Evolutionary conservation across 1,140 invertebrate genomes (phyloP).

Genomic region (Andrena cerasifolii): DNA sequence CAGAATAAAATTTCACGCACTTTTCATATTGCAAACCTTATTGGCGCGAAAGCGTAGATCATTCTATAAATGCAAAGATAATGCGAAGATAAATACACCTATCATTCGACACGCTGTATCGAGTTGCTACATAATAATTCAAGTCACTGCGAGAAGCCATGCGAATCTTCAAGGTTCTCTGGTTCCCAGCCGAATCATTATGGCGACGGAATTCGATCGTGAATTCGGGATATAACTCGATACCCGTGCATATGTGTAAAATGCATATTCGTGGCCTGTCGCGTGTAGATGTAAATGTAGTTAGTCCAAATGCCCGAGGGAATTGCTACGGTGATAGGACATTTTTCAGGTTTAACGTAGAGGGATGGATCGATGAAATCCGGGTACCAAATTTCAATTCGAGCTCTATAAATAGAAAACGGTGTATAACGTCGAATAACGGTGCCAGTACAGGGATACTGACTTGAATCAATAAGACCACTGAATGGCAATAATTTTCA

Average conservation of each 20-base stretch:
- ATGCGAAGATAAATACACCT: too few relatives aligned
- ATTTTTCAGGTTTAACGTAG: constrained; percentile 1
- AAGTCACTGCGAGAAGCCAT: not conserved
- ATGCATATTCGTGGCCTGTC: not conserved
- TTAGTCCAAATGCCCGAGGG: not conserved
- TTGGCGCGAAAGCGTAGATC: too few relatives aligned
- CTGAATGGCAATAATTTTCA: too few relatives aligned
- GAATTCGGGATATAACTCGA: not conserved
- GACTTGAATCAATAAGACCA: too few relatives aligned
- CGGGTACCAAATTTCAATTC: constrained; percentile 21
- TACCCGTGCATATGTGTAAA: not conserved
- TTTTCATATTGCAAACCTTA: too few relatives aligned
- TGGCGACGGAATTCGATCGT: not conserved
- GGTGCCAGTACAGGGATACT: too few relatives aligned
- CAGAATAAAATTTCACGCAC: too few relatives aligned
- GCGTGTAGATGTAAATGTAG: not conserved
- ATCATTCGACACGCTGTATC: too few relatives aligned
- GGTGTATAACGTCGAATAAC: constrained; percentile 14
- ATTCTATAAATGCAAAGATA: too few relatives aligned
- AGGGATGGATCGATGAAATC: not conserved
- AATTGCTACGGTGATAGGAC: not conserved
- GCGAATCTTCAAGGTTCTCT: not conserved
- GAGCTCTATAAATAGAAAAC: constrained; percentile 17
- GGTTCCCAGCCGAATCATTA: not conserved
- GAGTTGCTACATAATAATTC: too few relatives aligned